Base-by-base conservation (phyloP, 1,140 invertebrate genomes). In the Scaptodrosophila lebanonensis region DNA sequence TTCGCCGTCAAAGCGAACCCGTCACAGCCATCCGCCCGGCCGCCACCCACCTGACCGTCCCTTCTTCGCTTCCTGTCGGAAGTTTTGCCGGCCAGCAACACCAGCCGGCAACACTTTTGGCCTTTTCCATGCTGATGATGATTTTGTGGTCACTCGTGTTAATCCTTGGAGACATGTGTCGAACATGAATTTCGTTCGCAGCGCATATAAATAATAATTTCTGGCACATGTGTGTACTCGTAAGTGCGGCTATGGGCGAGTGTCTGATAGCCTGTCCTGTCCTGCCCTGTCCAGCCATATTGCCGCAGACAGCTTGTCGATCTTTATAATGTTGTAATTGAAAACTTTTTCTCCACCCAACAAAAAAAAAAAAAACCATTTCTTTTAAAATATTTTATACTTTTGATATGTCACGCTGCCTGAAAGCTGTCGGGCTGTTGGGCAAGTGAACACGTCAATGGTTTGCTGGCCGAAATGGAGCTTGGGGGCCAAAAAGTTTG, bases 241-340 rank as follows among this genome's bases (percentile, higher is more conserved):
- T 36, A n/a, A 11, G 33, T 45, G 2, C 18, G 7, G 13, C 30
- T 32, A 50, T 59, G 47, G 35, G 40, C 59, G 42, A 43, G 32
- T 44, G 40, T 47, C 15, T 56, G 45, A 40, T 42, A 43, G 32
- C 43, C 40, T 36, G 38, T 11, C 5, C n/a, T 20, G 17, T 32
- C 29, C 30, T 25, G 45, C 48, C 40, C 40, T 45, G 64, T 66
- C 39, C 60, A 52, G 49, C 61, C 62, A 82, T 72, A 82, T 84
- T 84, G 70, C 71, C 64, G 72, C 57, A 84, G 82, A 84, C 82
- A 84, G 75, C 76, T 84, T 84, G 82, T 84, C 82, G 75, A 84
- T 84, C 82, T 84, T 84, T 82, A 84, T 84, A 84, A 84, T 84
- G 75, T 76, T 82, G 82, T 84, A 84, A 84, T 84, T 84, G 82